phyloP scores from a whole-genome alignment of 2,888 invertebrate genomes.

The Crossocerus cetratus region DNA sequence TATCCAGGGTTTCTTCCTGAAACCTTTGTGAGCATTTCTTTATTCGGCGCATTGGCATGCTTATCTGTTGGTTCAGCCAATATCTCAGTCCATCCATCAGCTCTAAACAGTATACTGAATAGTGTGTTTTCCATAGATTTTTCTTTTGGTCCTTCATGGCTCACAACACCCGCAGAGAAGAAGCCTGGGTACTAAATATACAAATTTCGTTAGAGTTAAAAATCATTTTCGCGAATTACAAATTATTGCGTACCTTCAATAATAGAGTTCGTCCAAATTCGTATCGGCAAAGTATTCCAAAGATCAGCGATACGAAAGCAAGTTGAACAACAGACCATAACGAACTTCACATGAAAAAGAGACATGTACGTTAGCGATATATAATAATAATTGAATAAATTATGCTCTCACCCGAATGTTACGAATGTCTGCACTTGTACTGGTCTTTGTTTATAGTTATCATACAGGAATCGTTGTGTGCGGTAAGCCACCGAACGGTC shows the following conservation, averaged over 20 bases:
- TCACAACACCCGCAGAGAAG: constrained; percentile 85
- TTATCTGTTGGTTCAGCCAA: constrained; percentile 79
- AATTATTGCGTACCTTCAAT: constrained; percentile 78
- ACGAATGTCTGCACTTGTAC: constrained; percentile 88
- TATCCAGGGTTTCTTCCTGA: constrained; percentile 87
- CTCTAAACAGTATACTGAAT: constrained; percentile 85
- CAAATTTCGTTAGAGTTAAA: neutral
- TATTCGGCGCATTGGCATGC: constrained; percentile 81
- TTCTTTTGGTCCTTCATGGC: constrained; percentile 83
- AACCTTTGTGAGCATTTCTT: constrained; percentile 83
- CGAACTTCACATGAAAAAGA: constrained; percentile 73
- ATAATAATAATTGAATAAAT: constrained; percentile 4
- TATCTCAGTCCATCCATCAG: constrained; percentile 87
- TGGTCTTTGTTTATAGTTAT: constrained; percentile 84
- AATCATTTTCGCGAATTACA: neutral
- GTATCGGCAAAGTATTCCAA: constrained; percentile 82
- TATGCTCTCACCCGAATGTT: constrained; percentile 73
- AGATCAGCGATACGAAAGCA: constrained; percentile 80
- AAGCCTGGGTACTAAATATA: constrained; percentile 81
- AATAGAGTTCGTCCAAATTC: constrained; percentile 82
- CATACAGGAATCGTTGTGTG: constrained; percentile 87
- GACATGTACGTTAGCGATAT: constrained; percentile 5
- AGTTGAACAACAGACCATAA: constrained; percentile 78
- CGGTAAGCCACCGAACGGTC: constrained; percentile 90
- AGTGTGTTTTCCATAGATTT: constrained; percentile 80